Evolutionary conservation across 2,888 invertebrate species (phyloP).

Genomic region (Sycophila texana): DNA sequence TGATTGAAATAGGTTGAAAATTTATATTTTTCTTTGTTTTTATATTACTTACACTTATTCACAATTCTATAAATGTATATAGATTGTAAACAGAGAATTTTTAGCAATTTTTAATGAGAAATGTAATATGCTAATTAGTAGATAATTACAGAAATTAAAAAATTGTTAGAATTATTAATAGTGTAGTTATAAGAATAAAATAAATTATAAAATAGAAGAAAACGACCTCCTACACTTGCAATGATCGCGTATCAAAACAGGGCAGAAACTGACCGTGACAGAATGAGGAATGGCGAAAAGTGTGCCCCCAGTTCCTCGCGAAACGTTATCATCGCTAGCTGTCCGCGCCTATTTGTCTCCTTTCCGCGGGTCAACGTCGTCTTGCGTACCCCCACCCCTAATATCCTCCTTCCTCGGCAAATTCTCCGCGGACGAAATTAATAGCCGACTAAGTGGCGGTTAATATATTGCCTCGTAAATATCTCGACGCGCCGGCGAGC

Average conservation of each 20-base stretch:
- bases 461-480: conserved; percentile 76
- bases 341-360: conserved; percentile 46
- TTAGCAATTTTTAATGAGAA: too few relatives aligned
- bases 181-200: too few relatives aligned
- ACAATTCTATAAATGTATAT: too few relatives aligned
- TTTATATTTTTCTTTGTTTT: too few relatives aligned
- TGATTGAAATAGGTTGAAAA: too few relatives aligned
- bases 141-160: too few relatives aligned
- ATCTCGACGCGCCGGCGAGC: conserved; percentile 67
- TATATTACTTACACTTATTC: too few relatives aligned
- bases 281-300: conserved; percentile 45
- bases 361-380: conserved; percentile 13
- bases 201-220: too few relatives aligned
- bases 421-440: conserved; percentile 72
- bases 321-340: conserved; percentile 4
- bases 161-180: too few relatives aligned
- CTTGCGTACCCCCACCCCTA: conserved; percentile 59
- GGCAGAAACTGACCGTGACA: conserved; percentile 52
- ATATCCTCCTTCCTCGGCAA: conserved; percentile 68
- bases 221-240: background rate
- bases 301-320: conserved; percentile 20
- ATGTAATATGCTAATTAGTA: too few relatives aligned
- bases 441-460: conserved; percentile 75
- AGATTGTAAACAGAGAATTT: too few relatives aligned
- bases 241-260: conserved; percentile 51